Evolutionary conservation across 2,113 vertebrate genomes (phyloP).

Genomic region (Spea multiplicata): DNA sequence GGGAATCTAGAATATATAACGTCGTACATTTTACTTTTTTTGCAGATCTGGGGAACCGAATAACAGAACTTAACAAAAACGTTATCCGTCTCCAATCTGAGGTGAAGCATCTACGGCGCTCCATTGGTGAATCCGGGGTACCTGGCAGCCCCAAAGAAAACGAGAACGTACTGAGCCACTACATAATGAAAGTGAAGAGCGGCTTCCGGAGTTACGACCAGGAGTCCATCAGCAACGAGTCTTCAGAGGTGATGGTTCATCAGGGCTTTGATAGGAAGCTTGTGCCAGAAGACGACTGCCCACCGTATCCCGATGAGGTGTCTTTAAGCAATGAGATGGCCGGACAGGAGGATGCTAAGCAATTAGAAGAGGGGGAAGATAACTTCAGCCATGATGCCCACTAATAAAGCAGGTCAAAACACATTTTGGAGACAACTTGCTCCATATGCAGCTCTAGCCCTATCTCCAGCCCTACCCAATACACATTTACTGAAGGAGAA

Average conservation of each 20-base stretch:
- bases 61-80: slow-evolving; percentile 80
- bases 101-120: slow-evolving; percentile 65
- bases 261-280: slow-evolving; percentile 5
- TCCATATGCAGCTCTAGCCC: too few species aligned
- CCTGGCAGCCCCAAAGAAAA: slow-evolving; percentile 32
- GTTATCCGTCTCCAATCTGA: slow-evolving; percentile 71
- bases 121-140: slow-evolving; percentile 21
- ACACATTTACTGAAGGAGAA: too few species aligned
- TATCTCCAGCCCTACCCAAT: too few species aligned
- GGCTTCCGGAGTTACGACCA: slow-evolving; percentile 72
- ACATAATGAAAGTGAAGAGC: slow-evolving; percentile 77
- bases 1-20: too few species aligned
- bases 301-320: slow-evolving; percentile 14
- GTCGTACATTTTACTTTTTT: neutral
- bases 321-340: neutral
- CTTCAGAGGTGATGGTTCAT: slow-evolving; percentile 59
- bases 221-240: slow-evolving; percentile 21
- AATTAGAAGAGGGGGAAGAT: neutral
- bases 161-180: slow-evolving; percentile 74
- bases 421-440: too few species aligned
- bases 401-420: too few species aligned
- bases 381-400: neutral
- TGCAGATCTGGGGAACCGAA: slow-evolving; percentile 79
- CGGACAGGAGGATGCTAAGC: slow-evolving; percentile 11
- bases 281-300: slow-evolving; percentile 29